A percentile compares a stretch with the other conserved stretches of the same genome.
Evolutionary conservation across 2,888 invertebrate species (phyloP).

Genomic region (Leucophenga maculata): DNA sequence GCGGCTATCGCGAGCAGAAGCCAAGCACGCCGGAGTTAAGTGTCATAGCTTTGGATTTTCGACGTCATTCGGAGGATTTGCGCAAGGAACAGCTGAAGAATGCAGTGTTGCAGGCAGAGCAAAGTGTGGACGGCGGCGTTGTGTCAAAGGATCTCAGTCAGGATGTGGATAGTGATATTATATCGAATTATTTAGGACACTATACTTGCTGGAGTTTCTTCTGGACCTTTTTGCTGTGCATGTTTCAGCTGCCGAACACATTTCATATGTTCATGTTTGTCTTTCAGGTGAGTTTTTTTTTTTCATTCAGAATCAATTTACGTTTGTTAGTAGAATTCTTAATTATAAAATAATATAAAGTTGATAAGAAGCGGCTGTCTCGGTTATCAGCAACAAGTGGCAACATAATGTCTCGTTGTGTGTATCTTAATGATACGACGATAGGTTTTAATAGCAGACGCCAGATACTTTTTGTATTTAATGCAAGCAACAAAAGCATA

Average conservation of each 20-base stretch:
- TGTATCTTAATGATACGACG: no score
- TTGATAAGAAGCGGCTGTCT: no score
- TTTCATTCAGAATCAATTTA: no score
- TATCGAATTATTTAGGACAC: constrained; percentile 76
- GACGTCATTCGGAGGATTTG: constrained; percentile 67
- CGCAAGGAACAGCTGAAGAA: constrained; percentile 13
- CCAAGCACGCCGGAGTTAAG: constrained; percentile 68
- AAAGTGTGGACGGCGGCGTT: not conserved
- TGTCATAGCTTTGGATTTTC: constrained; percentile 68
- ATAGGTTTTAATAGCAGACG: no score
- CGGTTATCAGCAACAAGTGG: no score
- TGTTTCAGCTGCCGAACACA: constrained; percentile 77
- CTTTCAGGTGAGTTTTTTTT: constrained; percentile 72
- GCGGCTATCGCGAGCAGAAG: constrained; percentile 62
- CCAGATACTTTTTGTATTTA: no score
- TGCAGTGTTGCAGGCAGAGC: no score
- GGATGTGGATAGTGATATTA: constrained; percentile 73
- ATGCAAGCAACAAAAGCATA: no score
- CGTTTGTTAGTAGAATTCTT: no score
- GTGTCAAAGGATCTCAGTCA: constrained; percentile 56
- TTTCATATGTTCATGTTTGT: constrained; percentile 78
- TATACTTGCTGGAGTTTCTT: constrained; percentile 77
- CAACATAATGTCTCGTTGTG: no score
- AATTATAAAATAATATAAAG: no score
- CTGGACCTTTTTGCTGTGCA: constrained; percentile 75